Evolutionary conservation across 2,888 invertebrate genomes (phyloP).

Genomic region (Sesia bembeciformis): DNA sequence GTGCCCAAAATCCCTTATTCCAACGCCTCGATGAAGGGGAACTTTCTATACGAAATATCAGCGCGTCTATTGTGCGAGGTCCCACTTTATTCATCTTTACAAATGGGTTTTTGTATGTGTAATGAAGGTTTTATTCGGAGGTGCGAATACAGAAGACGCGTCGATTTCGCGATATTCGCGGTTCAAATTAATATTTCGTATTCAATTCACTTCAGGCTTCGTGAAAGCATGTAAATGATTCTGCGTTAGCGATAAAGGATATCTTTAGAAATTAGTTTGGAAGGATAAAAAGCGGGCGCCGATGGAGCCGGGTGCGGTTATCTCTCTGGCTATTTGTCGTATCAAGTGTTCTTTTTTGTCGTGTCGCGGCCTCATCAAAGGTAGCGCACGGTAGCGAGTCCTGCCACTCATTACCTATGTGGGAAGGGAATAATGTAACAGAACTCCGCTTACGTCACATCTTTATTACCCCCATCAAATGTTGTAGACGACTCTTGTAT

Average conservation of each 20-base stretch:
- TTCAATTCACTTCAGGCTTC: neutral
- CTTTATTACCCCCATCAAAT: constrained; percentile 45
- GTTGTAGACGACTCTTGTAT: constrained; percentile 21
- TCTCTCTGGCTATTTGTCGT: constrained; percentile 70
- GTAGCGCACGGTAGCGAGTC: constrained; percentile 54
- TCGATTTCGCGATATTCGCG: constrained; percentile 30
- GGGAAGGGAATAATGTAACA: constrained; percentile 32
- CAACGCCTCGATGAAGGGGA: constrained; percentile 40
- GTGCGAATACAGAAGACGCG: constrained; percentile 51
- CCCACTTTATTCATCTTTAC: constrained; percentile 55
- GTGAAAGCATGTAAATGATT: neutral
- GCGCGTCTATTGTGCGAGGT: constrained; percentile 51
- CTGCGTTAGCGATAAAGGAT: constrained; percentile 29
- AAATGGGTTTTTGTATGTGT: constrained; percentile 63
- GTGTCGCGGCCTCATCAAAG: constrained; percentile 50
- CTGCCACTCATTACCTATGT: constrained; percentile 27
- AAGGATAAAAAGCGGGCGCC: constrained; percentile 56
- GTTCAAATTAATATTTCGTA: neutral
- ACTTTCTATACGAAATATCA: constrained; percentile 66
- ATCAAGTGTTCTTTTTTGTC: constrained; percentile 55
- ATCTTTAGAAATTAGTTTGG: constrained; percentile 42
- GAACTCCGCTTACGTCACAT: constrained; percentile 36
- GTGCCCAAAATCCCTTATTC: constrained; percentile 51
- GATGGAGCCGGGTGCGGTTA: constrained; percentile 40
- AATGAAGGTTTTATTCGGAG: constrained; percentile 67